Evolutionary conservation across 2,888 invertebrate species (phyloP).

Genomic region (Poecilus cupreus): DNA sequence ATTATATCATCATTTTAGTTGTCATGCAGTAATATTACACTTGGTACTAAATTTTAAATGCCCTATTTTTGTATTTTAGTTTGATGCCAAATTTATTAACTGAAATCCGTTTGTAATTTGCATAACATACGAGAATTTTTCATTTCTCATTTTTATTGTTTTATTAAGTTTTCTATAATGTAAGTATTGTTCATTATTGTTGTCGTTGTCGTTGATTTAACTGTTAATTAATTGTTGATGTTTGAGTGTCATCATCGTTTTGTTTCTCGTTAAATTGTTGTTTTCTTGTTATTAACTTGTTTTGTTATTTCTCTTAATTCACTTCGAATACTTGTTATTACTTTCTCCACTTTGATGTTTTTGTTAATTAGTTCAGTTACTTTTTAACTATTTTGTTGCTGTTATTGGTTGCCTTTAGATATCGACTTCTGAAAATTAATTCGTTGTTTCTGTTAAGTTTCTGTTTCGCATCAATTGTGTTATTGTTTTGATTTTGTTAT

Average conservation of each 20-base stretch:
- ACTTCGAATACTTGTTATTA: not conserved
- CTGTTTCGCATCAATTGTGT: conserved; percentile 5
- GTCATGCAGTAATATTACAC: too few relatives aligned
- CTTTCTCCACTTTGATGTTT: not conserved
- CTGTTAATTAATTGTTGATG: conserved; percentile 1
- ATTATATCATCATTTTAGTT: too few relatives aligned
- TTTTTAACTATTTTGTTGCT: not conserved
- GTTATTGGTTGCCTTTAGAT: not conserved
- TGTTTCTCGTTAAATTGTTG: conserved; percentile 4
- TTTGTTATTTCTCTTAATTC: not conserved
- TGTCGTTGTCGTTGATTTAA: conserved; percentile 25
- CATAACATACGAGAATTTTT: too few relatives aligned
- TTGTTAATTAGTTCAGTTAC: not conserved
- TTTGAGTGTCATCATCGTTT: not conserved
- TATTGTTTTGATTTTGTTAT: not conserved
- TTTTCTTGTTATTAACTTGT: conserved; percentile 24
- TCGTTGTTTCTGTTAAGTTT: conserved; percentile 17
- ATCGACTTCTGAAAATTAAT: not conserved
- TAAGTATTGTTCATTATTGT: conserved; percentile 14
- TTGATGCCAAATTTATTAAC: too few relatives aligned
- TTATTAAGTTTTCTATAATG: not conserved
- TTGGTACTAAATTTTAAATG: too few relatives aligned
- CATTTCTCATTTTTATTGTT: not conserved
- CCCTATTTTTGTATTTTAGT: too few relatives aligned
- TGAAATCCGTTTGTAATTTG: too few relatives aligned